A percentile compares a stretch with the other conserved stretches of the same genome.
Evolutionary conservation across 1,140 invertebrate genomes (phyloP).

Genomic region (Gyrodactylus bullatarudis): DNA sequence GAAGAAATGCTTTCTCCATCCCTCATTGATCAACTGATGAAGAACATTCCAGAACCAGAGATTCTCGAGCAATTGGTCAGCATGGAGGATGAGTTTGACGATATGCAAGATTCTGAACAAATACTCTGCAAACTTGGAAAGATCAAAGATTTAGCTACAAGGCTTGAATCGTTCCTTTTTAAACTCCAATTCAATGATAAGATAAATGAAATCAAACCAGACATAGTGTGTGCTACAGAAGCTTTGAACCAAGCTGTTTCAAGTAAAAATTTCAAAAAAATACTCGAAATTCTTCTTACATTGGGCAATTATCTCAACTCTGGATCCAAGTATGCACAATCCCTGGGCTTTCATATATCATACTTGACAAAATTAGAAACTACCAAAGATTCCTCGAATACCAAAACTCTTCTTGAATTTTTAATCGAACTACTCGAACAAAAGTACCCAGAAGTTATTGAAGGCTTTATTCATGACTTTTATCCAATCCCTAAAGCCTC

Average conservation of each 20-base stretch:
- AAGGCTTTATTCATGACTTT: constrained; percentile 43
- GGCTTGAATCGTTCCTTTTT: constrained; percentile 58
- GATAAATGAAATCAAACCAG: constrained; percentile 14
- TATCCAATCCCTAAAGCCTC: constrained; percentile 32
- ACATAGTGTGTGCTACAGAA: constrained; percentile 63
- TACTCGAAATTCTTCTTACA: constrained; percentile 53
- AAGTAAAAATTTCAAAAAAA: constrained; percentile 52
- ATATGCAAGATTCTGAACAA: constrained; percentile 62
- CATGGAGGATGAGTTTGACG: constrained; percentile 37
- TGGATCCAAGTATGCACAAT: constrained; percentile 57
- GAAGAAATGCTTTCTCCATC: constrained; percentile 41
- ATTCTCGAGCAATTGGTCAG: constrained; percentile 45
- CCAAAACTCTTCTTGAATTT: constrained; percentile 61
- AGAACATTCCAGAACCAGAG: constrained; percentile 55
- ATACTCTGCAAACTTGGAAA: constrained; percentile 16
- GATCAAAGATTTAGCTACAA: constrained; percentile 49
- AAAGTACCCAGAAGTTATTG: constrained; percentile 47
- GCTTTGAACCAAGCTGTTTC: constrained; percentile 68
- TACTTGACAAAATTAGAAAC: constrained; percentile 68
- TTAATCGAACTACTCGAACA: constrained; percentile 49
- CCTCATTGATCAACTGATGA: constrained; percentile 38
- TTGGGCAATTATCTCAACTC: constrained; percentile 79
- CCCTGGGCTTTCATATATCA: constrained; percentile 76
- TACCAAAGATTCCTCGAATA: constrained; percentile 70
- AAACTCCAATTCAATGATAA: constrained; percentile 41